A percentile compares a stretch with the other conserved stretches of the same genome.
Evolutionary conservation across 2,113 vertebrate genomes (phyloP).

Genomic region (Aphyosemion australe): DNA sequence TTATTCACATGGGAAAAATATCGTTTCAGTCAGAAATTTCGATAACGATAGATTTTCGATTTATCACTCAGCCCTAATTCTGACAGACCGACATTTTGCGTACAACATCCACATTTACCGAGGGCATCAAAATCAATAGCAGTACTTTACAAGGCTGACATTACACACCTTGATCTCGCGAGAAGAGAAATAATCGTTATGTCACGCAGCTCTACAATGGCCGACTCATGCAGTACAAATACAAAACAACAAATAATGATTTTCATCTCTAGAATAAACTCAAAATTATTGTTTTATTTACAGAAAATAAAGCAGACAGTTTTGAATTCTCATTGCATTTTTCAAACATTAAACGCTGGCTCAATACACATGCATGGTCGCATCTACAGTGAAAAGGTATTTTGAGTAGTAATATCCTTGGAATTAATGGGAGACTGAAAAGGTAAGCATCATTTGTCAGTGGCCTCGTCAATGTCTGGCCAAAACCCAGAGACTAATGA

Average conservation of each 20-base stretch:
- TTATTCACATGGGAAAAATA: too few relatives aligned
- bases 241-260: too few relatives aligned
- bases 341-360: neutral
- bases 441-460: constrained; percentile 63
- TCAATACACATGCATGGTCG: constrained; percentile 31
- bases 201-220: too few relatives aligned
- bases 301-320: constrained; percentile 20
- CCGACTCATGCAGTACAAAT: too few relatives aligned
- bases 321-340: constrained; percentile 25
- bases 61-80: too few relatives aligned
- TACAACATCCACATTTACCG: too few relatives aligned
- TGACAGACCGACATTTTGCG: too few relatives aligned
- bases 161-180: too few relatives aligned
- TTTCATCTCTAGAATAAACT: constrained; percentile 37
- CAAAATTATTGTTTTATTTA: constrained; percentile 62
- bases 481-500: constrained; percentile 65
- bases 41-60: too few relatives aligned
- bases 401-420: constrained; percentile 46
- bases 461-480: constrained; percentile 59
- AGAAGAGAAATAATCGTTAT: too few relatives aligned
- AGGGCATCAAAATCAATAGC: neutral
- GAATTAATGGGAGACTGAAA: constrained; percentile 46
- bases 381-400: constrained; percentile 8
- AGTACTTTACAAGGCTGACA: too few relatives aligned
- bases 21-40: too few relatives aligned